phyloP scores from a whole-genome alignment of 1,140 invertebrate species.

The Aphelinus certus region DNA sequence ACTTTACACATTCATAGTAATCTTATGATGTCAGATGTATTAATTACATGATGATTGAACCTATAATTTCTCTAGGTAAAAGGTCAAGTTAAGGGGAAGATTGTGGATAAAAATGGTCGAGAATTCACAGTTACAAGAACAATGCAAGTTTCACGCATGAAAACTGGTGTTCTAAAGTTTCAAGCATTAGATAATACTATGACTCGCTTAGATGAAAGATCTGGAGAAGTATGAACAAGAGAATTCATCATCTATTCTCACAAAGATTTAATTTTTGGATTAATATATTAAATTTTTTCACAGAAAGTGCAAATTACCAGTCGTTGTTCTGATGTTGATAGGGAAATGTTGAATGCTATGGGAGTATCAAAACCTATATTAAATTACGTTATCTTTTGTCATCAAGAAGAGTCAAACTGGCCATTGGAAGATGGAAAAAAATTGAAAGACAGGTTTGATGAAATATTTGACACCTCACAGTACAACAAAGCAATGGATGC shows the following conservation, averaged over 20 bases:
- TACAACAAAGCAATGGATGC: slow-evolving; percentile 93
- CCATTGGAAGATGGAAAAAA: slow-evolving; percentile 93
- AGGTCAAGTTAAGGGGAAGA: slow-evolving; percentile 57
- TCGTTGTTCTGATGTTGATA: slow-evolving; percentile 78
- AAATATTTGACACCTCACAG: slow-evolving; percentile 94
- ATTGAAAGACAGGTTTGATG: slow-evolving; percentile 96
- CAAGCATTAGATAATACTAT: slow-evolving; percentile 79
- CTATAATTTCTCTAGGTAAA: slow-evolving; percentile 58
- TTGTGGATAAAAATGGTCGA: slow-evolving; percentile 72
- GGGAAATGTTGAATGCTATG: slow-evolving; percentile 72
- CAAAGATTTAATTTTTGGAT: slow-evolving; percentile 24
- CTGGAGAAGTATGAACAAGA: slow-evolving; percentile 46
- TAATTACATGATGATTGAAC: not conserved
- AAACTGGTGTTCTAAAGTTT: slow-evolving; percentile 66
- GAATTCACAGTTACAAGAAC: slow-evolving; percentile 70
- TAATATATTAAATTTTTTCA: slow-evolving; percentile 26
- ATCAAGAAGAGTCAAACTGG: slow-evolving; percentile 98
- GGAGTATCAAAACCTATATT: slow-evolving; percentile 95
- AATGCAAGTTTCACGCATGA: slow-evolving; percentile 72
- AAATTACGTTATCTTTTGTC: slow-evolving; percentile 97
- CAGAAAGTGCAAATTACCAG: slow-evolving; percentile 65
- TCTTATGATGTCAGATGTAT: slow-evolving; percentile 6
- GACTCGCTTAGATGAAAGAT: slow-evolving; percentile 54
- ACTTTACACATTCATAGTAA: not conserved
- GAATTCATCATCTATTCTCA: slow-evolving; percentile 15